Base-by-base conservation (phyloP, 2,888 invertebrate species). In the Phortica okadai region DNA sequence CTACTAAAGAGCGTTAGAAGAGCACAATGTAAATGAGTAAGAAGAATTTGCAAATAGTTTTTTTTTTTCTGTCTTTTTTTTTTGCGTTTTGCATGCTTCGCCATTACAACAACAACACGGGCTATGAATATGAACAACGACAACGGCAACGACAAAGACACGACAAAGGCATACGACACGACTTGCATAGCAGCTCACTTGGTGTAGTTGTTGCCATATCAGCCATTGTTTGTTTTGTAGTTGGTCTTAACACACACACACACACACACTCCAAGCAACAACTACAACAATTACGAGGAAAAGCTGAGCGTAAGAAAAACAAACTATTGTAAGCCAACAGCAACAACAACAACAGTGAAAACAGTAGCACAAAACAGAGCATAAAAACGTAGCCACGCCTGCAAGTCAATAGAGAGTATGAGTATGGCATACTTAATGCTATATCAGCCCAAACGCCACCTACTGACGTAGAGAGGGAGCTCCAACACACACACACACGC, bases 31-130 rank as follows among this genome's bases (percentile, higher is more conserved):
- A 59, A 67, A 44, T 87, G 88, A 85, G 85, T 86, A 88, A 86
- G 85, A 85, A 84, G 87, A 82, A 87, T 86, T 82, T 86, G 82
- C 83, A 74, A 86, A 84, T 86, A 86, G 84, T 83, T 83, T 83
- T 84, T 77, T n/a, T 59, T 25, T 75, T 1, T 42, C 1, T 62
- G 16, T 10, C 1, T 1, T 66, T 14, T 11, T 66, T 1, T 67
- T 33, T 25, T 66, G 66, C 41, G 4, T n/a, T 66, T 66, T 33
- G 33, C 16, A n/a, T 62, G 62, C 62, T 56, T 56, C 66, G 66
- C 66, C 66, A 66, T 66, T 66, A 42, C 66, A 66, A 42, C 66
- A 66, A 42, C 16, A 66, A 66, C 42, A 66, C 11, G 56, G 42
- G 21, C 21, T 21, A 21, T 21, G 21, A 21, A 21, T 21, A 21